Evolutionary conservation across 53 echinoderm and acorn worm genomes (phyloP).

Genomic region (Glandiceps talaboti): DNA sequence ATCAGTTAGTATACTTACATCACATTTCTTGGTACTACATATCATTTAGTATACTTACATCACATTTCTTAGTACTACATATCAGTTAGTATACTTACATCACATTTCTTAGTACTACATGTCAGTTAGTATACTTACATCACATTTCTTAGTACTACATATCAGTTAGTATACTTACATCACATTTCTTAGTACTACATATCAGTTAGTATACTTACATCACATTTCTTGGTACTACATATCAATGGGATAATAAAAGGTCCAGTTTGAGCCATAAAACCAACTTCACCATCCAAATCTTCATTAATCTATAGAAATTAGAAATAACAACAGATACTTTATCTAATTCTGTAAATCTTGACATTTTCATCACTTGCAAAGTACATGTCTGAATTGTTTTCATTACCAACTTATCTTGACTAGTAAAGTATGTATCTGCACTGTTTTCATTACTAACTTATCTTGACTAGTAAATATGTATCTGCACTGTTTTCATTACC

Average conservation of each 20-base stretch:
- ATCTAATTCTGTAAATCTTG: too few species aligned
- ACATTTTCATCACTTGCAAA: too few species aligned
- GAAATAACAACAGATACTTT: too few species aligned
- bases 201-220: conserved; percentile 73
- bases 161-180: conserved; percentile 73
- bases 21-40: conserved; percentile 96
- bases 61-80: conserved; percentile 96
- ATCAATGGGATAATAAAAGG: conserved; percentile 62
- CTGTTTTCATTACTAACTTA: too few species aligned
- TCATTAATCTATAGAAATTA: conserved; percentile 64
- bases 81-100: conserved; percentile 73
- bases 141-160: conserved; percentile 96
- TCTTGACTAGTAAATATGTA: too few species aligned
- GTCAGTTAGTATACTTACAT: conserved; percentile 73
- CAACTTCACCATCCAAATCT: conserved; percentile 79
- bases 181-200: conserved; percentile 96
- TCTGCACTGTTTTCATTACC: too few species aligned
- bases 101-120: conserved; percentile 96
- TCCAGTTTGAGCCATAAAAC: conserved; percentile 89
- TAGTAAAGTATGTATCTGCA: too few species aligned
- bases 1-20: conserved; percentile 73
- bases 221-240: conserved; percentile 96
- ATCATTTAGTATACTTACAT: conserved; percentile 79
- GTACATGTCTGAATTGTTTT: too few species aligned
- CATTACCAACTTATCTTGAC: too few species aligned